Evolutionary conservation across 64 coral and sea anemone genomes (phyloP).

Genomic region (Platygyra sinensis): DNA sequence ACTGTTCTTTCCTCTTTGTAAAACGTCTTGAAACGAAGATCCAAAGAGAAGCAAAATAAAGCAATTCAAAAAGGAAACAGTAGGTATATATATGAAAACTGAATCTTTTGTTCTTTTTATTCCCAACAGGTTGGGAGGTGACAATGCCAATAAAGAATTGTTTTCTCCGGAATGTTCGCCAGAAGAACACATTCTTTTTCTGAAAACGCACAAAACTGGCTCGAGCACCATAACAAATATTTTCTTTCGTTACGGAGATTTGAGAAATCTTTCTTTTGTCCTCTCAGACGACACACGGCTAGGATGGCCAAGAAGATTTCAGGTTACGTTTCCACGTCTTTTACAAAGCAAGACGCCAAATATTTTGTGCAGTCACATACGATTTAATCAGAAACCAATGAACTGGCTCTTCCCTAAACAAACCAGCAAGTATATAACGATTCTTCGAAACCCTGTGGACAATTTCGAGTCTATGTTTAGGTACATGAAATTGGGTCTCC

Average conservation of each 20-base stretch:
- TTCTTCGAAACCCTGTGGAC: neutral
- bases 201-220: constrained; percentile 72
- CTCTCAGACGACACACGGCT: constrained; percentile 22
- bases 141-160: neutral
- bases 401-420: constrained; percentile 20
- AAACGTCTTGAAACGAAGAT: no score
- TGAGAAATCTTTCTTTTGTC: constrained; percentile 48
- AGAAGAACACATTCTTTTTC: constrained; percentile 11
- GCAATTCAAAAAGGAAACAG: no score
- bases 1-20: no score
- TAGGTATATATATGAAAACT: no score
- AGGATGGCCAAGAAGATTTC: constrained; percentile 48
- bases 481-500: constrained; percentile 40
- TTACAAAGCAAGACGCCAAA: constrained; percentile 16
- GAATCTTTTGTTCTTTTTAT: neutral
- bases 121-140: neutral
- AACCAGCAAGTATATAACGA: constrained; percentile 52
- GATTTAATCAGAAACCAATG: constrained; percentile 32
- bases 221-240: constrained; percentile 68
- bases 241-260: constrained; percentile 56
- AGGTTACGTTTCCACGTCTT: constrained; percentile 6
- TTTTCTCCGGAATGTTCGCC: constrained; percentile 63
- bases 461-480: constrained; percentile 62
- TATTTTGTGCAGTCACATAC: constrained; percentile 62
- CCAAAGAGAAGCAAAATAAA: no score